These are phyloP conservation scores for Nephrotoma appendiculata DNA, from an alignment of 2,888 invertebrate species.

Conservation along the genomic window DNA sequence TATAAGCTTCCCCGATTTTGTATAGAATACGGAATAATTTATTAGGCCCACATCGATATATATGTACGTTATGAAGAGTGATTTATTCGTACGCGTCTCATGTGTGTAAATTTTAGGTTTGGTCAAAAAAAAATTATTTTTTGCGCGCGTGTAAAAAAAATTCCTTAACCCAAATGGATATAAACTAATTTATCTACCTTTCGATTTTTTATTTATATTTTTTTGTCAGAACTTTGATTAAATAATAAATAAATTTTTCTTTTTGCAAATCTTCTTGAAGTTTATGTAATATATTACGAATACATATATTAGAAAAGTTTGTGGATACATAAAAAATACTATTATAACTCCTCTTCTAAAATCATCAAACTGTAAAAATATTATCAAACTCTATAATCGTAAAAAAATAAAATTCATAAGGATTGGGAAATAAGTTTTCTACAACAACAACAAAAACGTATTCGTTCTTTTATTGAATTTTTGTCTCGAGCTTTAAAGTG, in stretches of 20 bases:
- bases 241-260: background rate
- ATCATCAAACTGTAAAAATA: background rate
- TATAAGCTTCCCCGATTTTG: background rate
- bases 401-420: background rate
- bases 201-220: background rate
- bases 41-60: background rate
- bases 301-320: background rate
- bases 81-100: background rate
- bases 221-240: background rate
- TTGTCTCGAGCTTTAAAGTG: background rate
- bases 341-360: background rate
- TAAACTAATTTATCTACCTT: background rate
- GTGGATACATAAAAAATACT: background rate
- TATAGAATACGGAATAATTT: background rate
- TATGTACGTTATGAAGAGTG: background rate
- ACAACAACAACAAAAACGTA: background rate
- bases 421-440: background rate
- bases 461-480: background rate
- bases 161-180: background rate
- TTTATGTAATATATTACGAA: background rate
- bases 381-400: background rate
- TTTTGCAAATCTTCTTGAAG: background rate
- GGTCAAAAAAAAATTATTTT: background rate
- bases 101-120: background rate
- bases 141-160: background rate